Evolutionary conservation across 2,113 vertebrate species (phyloP), one percentile per base, ranked within the genome.

Genomic region (Ophiodon elongatus): DNA sequence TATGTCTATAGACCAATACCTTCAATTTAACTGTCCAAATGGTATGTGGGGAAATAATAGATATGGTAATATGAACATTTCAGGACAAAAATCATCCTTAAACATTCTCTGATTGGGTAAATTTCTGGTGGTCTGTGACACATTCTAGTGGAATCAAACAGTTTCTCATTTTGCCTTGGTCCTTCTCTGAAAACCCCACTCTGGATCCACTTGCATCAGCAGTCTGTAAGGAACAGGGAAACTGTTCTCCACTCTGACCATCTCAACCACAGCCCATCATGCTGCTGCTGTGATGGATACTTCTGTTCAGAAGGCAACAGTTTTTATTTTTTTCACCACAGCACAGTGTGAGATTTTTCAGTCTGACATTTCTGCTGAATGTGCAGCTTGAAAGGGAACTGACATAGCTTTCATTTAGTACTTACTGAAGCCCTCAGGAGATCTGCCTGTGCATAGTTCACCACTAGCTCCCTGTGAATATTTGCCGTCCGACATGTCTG

Each of bases 351-450:
- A 57, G 4, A 67, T 80, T 65, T 62, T 72, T 76, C 72, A 76
- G 35, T 35, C 71, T n/a, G 76, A 79, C 76, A 37, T 72, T 87
- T 83, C 41, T 88, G 84, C 77, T 84, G 77, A 86, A 66, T 74
- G 27, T 57, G 77, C 84, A 81, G 57, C 73, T 79, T 41, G 13
- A 73, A 39, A 47, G 45, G 21, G 19, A 67, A 65, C 41, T 62
- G 56, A 59, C 65, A 33, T 37, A 1, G 59, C 73, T 85, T 2
- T 74, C 67, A 79, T 76, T 80, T 80, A 39, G 50, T 29, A 37
- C 35, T 72, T 23, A 73, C 84, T 21, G 65, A 75, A 70, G 29
- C 73, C 57, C 80, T 60, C 70, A 70, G 70, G 65, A 75, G 39
- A 70, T 56, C 45, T 29, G 68, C 21, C 29, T 39, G n/a, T 56